These are phyloP conservation scores for Tridacna gigas DNA, from an alignment of 2,888 invertebrate species.

Conservation along the genomic window DNA sequence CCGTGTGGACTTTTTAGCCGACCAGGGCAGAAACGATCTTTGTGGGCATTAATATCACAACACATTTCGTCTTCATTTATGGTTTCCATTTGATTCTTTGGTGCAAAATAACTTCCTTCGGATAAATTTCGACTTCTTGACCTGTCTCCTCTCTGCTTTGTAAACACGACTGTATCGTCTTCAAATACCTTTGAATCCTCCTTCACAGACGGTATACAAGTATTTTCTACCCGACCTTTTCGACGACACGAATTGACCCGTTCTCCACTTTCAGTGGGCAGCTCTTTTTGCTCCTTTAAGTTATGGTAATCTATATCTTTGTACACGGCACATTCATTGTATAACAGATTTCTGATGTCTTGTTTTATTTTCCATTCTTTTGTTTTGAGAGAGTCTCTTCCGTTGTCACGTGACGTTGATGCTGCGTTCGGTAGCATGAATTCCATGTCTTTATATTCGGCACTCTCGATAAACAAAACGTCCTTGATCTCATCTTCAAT, in stretches of 20 bases:
- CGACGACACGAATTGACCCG: background rate
- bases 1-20: background rate
- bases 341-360: background rate
- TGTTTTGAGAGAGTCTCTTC: background rate
- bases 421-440: slow-evolving; percentile 3
- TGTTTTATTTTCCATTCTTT: background rate
- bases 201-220: too few species aligned
- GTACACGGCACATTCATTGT: background rate
- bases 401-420: background rate
- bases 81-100: background rate
- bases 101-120: slow-evolving; percentile 9
- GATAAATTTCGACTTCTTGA: background rate
- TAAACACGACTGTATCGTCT: too few species aligned
- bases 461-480: background rate
- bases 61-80: background rate
- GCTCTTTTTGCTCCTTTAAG: background rate
- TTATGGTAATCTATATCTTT: background rate
- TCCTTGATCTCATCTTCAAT: background rate
- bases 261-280: background rate
- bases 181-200: too few species aligned
- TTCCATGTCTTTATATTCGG: background rate
- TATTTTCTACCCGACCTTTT: background rate
- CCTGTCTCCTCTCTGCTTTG: background rate
- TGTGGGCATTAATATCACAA: background rate
- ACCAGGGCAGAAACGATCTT: background rate